Evolutionary conservation across 2,113 vertebrate species (phyloP).

Genomic region (Sorex fumeus): DNA sequence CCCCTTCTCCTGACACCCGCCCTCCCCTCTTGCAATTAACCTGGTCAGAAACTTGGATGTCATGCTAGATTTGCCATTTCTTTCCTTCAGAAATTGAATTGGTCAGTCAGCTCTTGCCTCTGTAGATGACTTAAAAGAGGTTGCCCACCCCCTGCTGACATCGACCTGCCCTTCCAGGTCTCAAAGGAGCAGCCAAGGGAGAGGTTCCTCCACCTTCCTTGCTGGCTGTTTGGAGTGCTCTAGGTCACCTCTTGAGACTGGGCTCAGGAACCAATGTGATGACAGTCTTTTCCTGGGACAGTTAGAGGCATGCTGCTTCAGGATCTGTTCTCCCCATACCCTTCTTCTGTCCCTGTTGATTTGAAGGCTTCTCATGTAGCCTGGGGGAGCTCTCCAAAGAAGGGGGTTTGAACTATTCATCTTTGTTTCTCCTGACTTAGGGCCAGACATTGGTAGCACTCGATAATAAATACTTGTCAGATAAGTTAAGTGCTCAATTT

Average conservation of each 20-base stretch:
- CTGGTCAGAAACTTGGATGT: not conserved
- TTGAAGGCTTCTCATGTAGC: not conserved
- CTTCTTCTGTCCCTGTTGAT: not conserved
- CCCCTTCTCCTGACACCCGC: no score
- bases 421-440: not conserved
- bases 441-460: not conserved
- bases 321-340: not conserved
- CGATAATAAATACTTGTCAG: not conserved
- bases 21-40: not conserved
- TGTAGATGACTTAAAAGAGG: not conserved
- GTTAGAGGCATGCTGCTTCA: not conserved
- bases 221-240: not conserved
- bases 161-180: not conserved
- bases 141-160: not conserved
- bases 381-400: not conserved
- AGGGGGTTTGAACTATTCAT: not conserved
- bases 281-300: not conserved
- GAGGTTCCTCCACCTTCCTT: not conserved
- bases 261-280: not conserved
- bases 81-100: constrained; percentile 17
- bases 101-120: not conserved
- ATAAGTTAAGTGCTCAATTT: constrained; percentile 16
- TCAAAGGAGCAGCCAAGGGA: not conserved
- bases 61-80: not conserved
- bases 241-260: not conserved